phyloP scores from a whole-genome alignment of 2,888 invertebrate species.

The Hyposoter didymator region DNA sequence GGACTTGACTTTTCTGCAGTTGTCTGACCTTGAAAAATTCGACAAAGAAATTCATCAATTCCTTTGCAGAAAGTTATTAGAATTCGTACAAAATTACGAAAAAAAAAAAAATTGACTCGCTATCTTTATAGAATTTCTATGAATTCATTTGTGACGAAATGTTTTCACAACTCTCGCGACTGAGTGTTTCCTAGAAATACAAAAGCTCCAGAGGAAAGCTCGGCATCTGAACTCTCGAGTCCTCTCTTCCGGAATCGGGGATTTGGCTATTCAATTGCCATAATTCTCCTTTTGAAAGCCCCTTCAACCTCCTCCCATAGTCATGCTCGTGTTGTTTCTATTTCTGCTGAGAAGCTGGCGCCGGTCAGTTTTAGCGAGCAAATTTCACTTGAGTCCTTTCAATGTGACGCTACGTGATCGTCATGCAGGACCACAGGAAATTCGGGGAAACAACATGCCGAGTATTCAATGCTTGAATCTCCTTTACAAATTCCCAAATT shows the following conservation, averaged over 20 bases:
- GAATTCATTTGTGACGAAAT: background rate
- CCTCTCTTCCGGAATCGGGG: constrained; percentile 22
- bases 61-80: background rate
- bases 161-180: background rate
- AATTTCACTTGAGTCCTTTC: background rate
- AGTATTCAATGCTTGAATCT: background rate
- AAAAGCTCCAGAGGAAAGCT: background rate
- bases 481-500: background rate
- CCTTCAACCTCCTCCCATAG: constrained; percentile 19
- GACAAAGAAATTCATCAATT: background rate
- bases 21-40: background rate
- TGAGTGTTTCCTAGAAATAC: background rate
- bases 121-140: too few species aligned
- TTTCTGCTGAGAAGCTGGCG: background rate
- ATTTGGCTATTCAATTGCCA: constrained; percentile 50
- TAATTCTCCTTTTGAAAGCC: constrained; percentile 46
- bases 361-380: background rate
- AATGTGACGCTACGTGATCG: background rate
- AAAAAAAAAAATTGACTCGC: background rate
- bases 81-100: background rate
- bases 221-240: background rate
- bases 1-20: background rate
- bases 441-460: background rate
- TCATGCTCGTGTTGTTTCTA: background rate
- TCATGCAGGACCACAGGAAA: background rate